These are phyloP conservation scores for Zoanthus sociatus DNA, from an alignment of 92 coral and sea anemone species.

Conservation along the genomic window DNA sequence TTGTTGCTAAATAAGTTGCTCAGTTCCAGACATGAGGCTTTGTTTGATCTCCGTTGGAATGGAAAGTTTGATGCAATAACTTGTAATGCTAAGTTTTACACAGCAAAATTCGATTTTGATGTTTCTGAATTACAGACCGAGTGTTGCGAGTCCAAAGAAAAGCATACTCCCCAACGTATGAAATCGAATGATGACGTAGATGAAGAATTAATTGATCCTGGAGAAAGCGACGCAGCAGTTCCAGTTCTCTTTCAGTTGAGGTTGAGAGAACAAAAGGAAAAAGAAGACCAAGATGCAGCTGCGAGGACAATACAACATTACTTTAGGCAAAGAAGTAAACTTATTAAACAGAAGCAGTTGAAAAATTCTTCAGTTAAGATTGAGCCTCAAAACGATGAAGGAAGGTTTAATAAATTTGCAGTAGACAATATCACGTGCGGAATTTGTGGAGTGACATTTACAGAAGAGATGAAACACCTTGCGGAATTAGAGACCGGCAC, in stretches of 20 bases:
- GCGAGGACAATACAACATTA: slow-evolving; percentile 33
- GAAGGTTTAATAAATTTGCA: slow-evolving; percentile 67
- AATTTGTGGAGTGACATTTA: slow-evolving; percentile 73
- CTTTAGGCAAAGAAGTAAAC: slow-evolving; percentile 16
- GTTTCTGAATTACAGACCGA: slow-evolving; percentile 34
- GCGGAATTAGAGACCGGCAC: neutral
- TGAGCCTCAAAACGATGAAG: slow-evolving; percentile 21
- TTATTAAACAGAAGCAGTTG: neutral
- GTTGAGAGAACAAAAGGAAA: slow-evolving; percentile 25
- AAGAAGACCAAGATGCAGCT: slow-evolving; percentile 32
- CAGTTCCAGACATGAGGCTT: slow-evolving; percentile 58
- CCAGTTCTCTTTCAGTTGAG: neutral
- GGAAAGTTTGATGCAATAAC: slow-evolving; percentile 17
- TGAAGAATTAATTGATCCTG: neutral
- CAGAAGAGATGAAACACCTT: neutral
- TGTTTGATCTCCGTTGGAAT: slow-evolving; percentile 78
- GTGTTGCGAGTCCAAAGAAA: neutral
- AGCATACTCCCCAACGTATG: neutral
- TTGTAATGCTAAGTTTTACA: slow-evolving; percentile 47
- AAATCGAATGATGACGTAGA: slow-evolving; percentile 7
- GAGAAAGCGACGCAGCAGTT: slow-evolving; percentile 19
- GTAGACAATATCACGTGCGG: slow-evolving; percentile 79
- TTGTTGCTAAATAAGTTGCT: slow-evolving; percentile 60
- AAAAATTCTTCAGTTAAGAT: neutral
- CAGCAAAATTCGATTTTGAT: slow-evolving; percentile 44